Conservation (phyloP, 2,113 vertebrate species). For the Tetrax tetrax region DNA sequence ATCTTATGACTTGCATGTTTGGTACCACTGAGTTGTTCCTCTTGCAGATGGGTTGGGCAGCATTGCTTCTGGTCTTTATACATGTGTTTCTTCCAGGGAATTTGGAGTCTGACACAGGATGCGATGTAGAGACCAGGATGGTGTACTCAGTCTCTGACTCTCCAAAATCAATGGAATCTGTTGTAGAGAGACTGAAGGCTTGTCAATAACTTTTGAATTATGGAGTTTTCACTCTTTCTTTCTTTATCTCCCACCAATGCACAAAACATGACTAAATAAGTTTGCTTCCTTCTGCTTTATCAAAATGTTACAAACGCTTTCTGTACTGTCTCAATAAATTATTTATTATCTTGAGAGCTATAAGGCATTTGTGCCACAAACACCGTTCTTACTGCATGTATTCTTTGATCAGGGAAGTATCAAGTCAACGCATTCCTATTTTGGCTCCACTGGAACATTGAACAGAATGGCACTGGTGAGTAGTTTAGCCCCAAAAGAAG, state of each 20-base stretch:
- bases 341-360: background rate
- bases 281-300: background rate
- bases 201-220: background rate
- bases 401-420: background rate
- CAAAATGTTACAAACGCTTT: background rate
- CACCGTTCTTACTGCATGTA: background rate
- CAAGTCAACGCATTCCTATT: background rate
- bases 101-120: background rate
- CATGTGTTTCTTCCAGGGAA: background rate
- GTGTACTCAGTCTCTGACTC: background rate
- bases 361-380: background rate
- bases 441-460: background rate
- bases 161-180: background rate
- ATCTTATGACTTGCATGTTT: accelerated
- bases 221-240: background rate
- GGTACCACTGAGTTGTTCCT: background rate
- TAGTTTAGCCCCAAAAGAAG: background rate
- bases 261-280: background rate
- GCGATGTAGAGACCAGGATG: background rate
- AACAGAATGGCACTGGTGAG: background rate
- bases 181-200: background rate
- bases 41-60: background rate
- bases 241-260: background rate
- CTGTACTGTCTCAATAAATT: background rate
- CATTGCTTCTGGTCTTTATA: background rate